These are phyloP conservation scores for Ciconia maguari DNA, from an alignment of 2,113 vertebrate species.

Conservation along the genomic window DNA sequence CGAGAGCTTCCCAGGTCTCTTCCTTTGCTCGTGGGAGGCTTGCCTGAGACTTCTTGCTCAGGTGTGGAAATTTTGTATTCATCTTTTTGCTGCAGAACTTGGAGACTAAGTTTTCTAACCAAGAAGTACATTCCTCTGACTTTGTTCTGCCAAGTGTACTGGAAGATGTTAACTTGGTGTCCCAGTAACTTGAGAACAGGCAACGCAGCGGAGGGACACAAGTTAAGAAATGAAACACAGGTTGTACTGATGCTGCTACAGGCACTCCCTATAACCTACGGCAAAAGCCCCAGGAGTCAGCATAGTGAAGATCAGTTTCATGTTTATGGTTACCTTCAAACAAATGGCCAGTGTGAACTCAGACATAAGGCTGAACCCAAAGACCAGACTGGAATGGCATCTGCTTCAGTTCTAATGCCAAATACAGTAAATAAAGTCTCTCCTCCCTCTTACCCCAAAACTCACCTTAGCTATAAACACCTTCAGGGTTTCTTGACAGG, in stretches of 20 bases:
- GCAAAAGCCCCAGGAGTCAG: background rate
- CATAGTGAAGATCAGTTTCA: background rate
- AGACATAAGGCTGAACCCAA: background rate
- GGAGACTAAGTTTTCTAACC: background rate
- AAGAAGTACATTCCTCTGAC: background rate
- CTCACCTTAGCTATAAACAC: background rate
- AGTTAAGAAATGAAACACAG: slow-evolving; percentile 20
- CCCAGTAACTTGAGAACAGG: slow-evolving; percentile 42
- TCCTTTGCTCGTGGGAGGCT: background rate
- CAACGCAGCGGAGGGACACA: background rate
- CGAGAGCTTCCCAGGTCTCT: background rate
- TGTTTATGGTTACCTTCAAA: background rate
- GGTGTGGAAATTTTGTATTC: background rate
- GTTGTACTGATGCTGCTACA: background rate
- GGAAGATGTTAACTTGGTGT: background rate
- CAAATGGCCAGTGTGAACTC: background rate
- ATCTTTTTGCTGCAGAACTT: background rate
- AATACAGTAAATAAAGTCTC: background rate
- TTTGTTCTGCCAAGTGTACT: slow-evolving; percentile 21
- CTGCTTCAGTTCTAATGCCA: background rate
- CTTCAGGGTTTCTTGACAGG: background rate
- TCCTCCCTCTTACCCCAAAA: background rate
- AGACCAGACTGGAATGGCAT: background rate
- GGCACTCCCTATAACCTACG: background rate
- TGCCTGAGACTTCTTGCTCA: background rate